Evolutionary conservation across 2,888 invertebrate genomes (phyloP), one percentile per base, ranked within the genome.

Genomic region (Agonopterix arenella): DNA sequence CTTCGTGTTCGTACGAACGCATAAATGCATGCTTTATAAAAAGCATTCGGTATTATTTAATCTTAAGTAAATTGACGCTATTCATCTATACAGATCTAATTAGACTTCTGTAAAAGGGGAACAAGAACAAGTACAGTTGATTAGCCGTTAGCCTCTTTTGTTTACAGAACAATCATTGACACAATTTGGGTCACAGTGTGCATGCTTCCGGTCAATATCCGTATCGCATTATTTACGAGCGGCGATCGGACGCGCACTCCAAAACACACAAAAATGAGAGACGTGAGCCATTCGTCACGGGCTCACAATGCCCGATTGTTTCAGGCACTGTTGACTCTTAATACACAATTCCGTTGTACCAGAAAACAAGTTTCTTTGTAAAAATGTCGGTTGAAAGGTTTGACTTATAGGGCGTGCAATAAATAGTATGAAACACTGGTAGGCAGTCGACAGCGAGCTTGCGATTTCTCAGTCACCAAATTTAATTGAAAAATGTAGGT

Each of bases 191-290:
- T 71, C 59, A 62, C 75, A 68, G 66, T 67, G 74, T 74, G 81
- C 81, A 78, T 72, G 70, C 68, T 84, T 88, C 85, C 86, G 80
- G 64, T 64, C 77, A 76, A 81, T 83, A 80, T 83, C 82, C 79
- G 79, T 61, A 59, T 66, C 66, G 76, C 75, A 83, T 84, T 84
- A 84, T 84, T 82, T 77, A 78, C 72, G 74, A 49, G 61, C 70
- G 67, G 36, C 50, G 63, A 77, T 79, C 74, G 75, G 76, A 73
- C 74, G 76, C 75, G 78, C 77, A 80, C 79, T 79, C 83, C 66
- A 80, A 85, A 84, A 83, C 76, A 74, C 68, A 84, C 84, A 84
- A 84, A 84, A 84, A 81, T 80, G 71, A 76, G 70, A 77, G 74
- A 62, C 68, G 71, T 60, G 63, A 61, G 61, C 74, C 79, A 84